These are phyloP conservation scores for Phlogophora meticulosa DNA, from an alignment of 2,888 invertebrate genomes.

Conservation along the genomic window DNA sequence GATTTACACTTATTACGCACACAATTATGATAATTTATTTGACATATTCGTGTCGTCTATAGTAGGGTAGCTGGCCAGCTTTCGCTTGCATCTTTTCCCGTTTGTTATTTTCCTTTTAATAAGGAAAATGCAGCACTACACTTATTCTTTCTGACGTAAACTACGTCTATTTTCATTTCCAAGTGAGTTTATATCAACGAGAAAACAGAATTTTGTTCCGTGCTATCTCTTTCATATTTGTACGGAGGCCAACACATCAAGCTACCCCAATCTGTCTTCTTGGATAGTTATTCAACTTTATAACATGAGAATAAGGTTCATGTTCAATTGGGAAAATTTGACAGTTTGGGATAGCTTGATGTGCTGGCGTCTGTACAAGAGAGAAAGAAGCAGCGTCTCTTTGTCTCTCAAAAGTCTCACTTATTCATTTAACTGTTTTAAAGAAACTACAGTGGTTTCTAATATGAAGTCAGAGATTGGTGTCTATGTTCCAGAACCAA, in stretches of 20 bases:
- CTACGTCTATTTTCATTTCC: slow-evolving; percentile 12
- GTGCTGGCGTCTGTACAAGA: too few species aligned
- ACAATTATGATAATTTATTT: slow-evolving; percentile 61
- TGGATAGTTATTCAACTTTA: too few species aligned
- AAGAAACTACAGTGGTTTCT: too few species aligned
- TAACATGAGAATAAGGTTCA: too few species aligned
- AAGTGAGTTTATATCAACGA: background rate
- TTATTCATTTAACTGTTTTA: too few species aligned
- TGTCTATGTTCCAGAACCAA: too few species aligned
- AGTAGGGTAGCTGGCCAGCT: slow-evolving; percentile 56
- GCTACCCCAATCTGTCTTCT: too few species aligned
- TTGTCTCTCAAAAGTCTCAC: background rate
- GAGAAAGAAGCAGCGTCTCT: background rate
- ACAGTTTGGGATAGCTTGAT: too few species aligned
- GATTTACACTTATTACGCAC: slow-evolving; percentile 50
- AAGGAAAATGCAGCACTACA: slow-evolving; percentile 7
- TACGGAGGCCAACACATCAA: too few species aligned
- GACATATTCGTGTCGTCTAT: slow-evolving; percentile 53
- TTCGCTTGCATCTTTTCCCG: background rate
- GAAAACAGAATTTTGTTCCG: background rate
- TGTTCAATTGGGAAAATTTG: too few species aligned
- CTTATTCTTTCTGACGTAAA: slow-evolving; percentile 14
- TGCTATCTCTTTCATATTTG: background rate
- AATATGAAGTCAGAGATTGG: too few species aligned
- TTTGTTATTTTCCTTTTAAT: slow-evolving; percentile 18